Percentiles rank a stretch among this genome's conserved stretches.
Evolutionary conservation across 2,888 invertebrate genomes (phyloP).

Genomic region (Gryllus longicercus): DNA sequence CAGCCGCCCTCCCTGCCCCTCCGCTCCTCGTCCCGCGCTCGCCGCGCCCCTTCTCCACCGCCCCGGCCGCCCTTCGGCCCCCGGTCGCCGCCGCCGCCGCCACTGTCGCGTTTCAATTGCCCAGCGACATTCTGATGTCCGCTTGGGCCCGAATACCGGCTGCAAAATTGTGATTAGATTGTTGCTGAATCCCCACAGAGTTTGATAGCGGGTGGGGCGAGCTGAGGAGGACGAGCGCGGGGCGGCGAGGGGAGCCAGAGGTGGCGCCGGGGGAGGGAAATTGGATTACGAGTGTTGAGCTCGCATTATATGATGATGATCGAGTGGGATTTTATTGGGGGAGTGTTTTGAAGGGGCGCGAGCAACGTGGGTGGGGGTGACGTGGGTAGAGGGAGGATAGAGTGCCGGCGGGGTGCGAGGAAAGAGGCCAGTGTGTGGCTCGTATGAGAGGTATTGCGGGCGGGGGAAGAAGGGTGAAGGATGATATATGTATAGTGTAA

Average conservation of each 20-base stretch:
- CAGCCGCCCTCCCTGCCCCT: slow-evolving; percentile 19
- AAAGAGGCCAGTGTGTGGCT: slow-evolving; percentile 26
- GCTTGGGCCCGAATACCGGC: slow-evolving; percentile 30
- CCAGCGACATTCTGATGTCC: slow-evolving; percentile 39
- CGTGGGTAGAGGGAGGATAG: slow-evolving; percentile 19
- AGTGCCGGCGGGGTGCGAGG: slow-evolving; percentile 18
- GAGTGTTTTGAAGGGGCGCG: slow-evolving; percentile 20
- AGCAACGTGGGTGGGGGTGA: background rate
- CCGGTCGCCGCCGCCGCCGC: slow-evolving; percentile 24
- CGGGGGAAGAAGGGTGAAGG: slow-evolving; percentile 23
- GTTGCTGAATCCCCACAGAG: slow-evolving; percentile 37
- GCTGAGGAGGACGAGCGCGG: slow-evolving; percentile 27
- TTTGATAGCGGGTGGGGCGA: slow-evolving; percentile 30
- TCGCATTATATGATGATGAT: slow-evolving; percentile 41
- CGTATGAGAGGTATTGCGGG: slow-evolving; percentile 26
- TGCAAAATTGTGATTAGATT: slow-evolving; percentile 41
- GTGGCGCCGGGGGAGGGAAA: slow-evolving; percentile 41
- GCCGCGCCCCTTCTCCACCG: background rate
- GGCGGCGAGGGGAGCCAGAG: slow-evolving; percentile 27
- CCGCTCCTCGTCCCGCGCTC: background rate
- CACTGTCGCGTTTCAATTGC: slow-evolving; percentile 37
- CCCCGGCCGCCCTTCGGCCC: slow-evolving; percentile 23
- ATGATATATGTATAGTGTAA: slow-evolving; percentile 27
- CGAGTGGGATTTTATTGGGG: slow-evolving; percentile 35
- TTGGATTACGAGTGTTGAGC: slow-evolving; percentile 39